Percentiles rank a stretch among this genome's conserved stretches.
Conservation (phyloP, 2,113 vertebrate genomes). For the Apteryx owenii region DNA sequence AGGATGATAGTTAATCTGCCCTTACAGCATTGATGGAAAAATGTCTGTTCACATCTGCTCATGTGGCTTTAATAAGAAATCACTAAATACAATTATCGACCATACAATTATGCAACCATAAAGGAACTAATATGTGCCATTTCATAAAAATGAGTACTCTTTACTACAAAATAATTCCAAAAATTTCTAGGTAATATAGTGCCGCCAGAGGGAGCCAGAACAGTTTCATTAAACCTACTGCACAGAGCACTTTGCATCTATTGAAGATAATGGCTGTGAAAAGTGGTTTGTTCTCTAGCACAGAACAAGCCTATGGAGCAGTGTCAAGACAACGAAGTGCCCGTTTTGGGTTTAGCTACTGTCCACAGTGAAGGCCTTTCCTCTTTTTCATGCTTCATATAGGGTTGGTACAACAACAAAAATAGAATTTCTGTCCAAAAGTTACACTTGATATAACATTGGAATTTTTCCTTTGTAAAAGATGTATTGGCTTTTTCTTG, state of each 20-base stretch:
- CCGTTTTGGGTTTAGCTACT: not conserved
- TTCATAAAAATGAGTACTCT: rapidly evolving
- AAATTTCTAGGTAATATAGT: not conserved
- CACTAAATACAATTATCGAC: not conserved
- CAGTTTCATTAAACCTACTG: not conserved
- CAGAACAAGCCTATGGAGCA: rapidly evolving
- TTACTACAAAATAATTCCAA: not conserved
- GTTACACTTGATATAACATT: not conserved
- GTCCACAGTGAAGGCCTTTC: not conserved
- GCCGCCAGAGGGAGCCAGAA: constrained; percentile 31
- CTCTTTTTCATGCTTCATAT: rapidly evolving
- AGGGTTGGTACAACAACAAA: not conserved
- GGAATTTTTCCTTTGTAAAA: not conserved
- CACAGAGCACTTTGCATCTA: not conserved
- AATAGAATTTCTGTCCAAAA: not conserved
- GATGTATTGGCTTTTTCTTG: not conserved
- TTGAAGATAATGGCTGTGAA: not conserved
- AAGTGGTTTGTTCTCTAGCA: not conserved
- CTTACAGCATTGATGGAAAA: not conserved
- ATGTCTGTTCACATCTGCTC: not conserved
- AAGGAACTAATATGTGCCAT: not conserved
- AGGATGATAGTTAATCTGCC: not conserved
- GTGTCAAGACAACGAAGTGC: not conserved
- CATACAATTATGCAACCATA: not conserved
- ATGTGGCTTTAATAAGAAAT: not conserved